Evolutionary conservation across 2,888 invertebrate species (phyloP), one percentile per base, ranked within the genome.

Genomic region (Macrophya annulata): DNA sequence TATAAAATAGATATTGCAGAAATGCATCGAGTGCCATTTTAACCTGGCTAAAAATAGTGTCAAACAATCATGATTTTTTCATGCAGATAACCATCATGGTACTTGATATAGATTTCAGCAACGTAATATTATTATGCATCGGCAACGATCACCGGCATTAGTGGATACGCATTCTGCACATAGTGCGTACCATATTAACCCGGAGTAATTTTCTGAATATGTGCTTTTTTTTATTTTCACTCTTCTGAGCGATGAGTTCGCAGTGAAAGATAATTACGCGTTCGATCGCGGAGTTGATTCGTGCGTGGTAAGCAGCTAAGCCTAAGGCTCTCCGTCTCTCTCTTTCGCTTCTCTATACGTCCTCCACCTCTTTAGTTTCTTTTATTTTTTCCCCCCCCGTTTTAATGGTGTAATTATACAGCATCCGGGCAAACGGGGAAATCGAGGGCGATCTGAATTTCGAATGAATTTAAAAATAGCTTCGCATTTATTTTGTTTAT

Each of bases 181-280:
- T 55, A 77, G 25, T 51, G 77, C 31, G 77, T 37, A 10, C n/a
- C 65, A 62, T 81, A 21, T 21, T 62, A 81, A 81, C 37, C 37
- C 81, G 65, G 62, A 81, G 59, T 43, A 81, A 81, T 81, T 62
- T 81, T 62, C 62, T 81, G 43, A 59, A 81, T 62, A 65, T 15
- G 5, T 9, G n/a, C n/a, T n/a, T 40, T 59, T 65, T 81, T 62
- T 81, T 59, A 4, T 62, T 55, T 81, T 25, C 62, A 65, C 81
- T 81, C 43, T 51, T 43, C 81, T 31, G 59, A 79, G 79, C 81
- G 81, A 81, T 81, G 81, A 81, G 81, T 65, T 81, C 65, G 81
- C 81, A 62, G 81, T 81, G 81, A 81, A 81, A 65, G 81, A 81
- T 81, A 81, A 81, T 81, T 81, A 81, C 65, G 65, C 65, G 43